A percentile compares a stretch with the other conserved stretches of the same genome.
Conservation (phyloP, 2,113 vertebrate species). For the Trichomycterus rosablanca region DNA sequence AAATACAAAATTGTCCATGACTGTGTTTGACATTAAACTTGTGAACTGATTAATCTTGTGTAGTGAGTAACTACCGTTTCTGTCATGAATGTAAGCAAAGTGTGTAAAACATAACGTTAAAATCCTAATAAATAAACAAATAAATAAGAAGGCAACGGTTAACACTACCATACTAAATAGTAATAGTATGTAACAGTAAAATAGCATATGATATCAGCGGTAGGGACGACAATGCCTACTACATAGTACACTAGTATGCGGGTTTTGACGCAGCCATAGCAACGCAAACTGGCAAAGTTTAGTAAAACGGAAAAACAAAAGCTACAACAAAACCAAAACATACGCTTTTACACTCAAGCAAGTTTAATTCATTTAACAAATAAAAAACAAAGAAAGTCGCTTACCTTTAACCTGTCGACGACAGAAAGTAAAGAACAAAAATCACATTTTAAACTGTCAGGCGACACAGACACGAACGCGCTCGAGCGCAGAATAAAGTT, state of each 20-base stretch:
- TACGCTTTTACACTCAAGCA: neutral
- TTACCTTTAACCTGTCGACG: constrained; percentile 17
- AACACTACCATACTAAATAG: no score
- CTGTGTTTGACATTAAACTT: no score
- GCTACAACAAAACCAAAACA: neutral
- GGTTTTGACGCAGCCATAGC: neutral
- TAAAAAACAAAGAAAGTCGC: neutral
- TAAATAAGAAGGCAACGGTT: no score
- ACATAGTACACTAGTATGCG: neutral
- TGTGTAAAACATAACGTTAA: no score
- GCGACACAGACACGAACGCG: neutral
- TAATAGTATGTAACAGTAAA: neutral
- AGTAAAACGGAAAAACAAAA: neutral
- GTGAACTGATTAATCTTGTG: no score
- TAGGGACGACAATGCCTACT: neutral
- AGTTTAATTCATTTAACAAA: neutral
- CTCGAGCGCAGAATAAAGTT: constrained; percentile 10
- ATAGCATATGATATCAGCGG: neutral
- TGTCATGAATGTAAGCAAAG: no score
- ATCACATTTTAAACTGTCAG: constrained; percentile 28
- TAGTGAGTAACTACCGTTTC: no score
- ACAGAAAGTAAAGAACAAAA: neutral
- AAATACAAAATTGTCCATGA: no score
- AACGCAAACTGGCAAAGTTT: neutral
- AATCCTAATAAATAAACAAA: no score